A percentile compares a stretch with the other conserved stretches of the same genome.
These are phyloP conservation scores for Myotis daubentonii DNA, from an alignment of 2,797 vertebrate genomes.

Conservation along the genomic window DNA sequence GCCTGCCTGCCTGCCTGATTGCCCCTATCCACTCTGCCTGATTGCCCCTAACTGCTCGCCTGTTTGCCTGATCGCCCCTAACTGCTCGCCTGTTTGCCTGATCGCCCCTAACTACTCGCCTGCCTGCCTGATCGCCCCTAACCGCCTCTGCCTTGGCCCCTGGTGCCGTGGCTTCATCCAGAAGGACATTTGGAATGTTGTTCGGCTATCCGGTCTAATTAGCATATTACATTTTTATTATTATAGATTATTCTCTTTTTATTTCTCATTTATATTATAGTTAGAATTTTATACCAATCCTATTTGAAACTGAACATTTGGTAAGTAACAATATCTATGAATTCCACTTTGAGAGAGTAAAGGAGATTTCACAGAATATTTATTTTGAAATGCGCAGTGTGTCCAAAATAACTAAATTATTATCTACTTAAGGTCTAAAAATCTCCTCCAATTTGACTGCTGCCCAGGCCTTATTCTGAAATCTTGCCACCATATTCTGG, in stretches of 20 bases:
- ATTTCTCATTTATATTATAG: conserved; percentile 4
- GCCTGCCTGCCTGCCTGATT: no score
- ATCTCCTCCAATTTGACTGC: background rate
- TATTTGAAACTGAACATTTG: background rate
- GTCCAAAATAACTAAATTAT: background rate
- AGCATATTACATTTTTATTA: background rate
- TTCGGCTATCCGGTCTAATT: no score
- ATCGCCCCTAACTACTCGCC: no score
- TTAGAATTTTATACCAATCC: background rate
- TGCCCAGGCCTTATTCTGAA: background rate
- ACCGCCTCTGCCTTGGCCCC: no score
- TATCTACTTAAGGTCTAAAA: conserved; percentile 13
- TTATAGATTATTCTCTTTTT: background rate
- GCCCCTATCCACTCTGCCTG: no score
- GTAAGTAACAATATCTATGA: background rate
- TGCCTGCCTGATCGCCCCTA: no score
- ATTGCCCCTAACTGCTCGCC: no score
- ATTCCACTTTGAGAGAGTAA: background rate
- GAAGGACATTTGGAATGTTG: no score
- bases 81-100: no score
- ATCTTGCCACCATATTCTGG: background rate
- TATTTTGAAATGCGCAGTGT: background rate
- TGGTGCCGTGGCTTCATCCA: no score
- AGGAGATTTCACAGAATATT: conserved; percentile 30
- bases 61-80: no score